Conservation (phyloP, 2,888 invertebrate species). For the Yponomeuta plumbellus region DNA sequence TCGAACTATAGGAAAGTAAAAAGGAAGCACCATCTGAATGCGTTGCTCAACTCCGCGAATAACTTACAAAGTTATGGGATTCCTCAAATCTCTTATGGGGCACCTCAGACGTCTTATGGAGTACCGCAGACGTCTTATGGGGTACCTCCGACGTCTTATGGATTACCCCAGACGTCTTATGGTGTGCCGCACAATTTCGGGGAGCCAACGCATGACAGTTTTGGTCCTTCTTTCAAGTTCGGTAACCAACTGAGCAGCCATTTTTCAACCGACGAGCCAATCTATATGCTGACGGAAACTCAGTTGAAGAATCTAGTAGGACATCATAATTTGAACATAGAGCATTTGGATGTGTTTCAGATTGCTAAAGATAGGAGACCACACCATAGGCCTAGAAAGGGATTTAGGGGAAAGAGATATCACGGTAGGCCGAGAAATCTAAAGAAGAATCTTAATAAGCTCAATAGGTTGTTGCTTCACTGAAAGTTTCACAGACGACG, state of each 20-base stretch:
- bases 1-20: slow-evolving; percentile 33
- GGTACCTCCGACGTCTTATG: slow-evolving; percentile 13
- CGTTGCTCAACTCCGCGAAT: slow-evolving; percentile 19
- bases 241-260: slow-evolving; percentile 10
- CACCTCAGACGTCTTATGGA: slow-evolving; percentile 23
- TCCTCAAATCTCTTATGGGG: slow-evolving; percentile 33
- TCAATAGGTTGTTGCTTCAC: slow-evolving; percentile 33
- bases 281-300: slow-evolving; percentile 58
- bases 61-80: slow-evolving; percentile 11
- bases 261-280: slow-evolving; percentile 43
- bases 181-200: not conserved
- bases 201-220: not conserved
- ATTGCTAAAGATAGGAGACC: slow-evolving; percentile 33
- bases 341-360: slow-evolving; percentile 57
- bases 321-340: slow-evolving; percentile 55
- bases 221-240: not conserved
- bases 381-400: slow-evolving; percentile 32
- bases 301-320: slow-evolving; percentile 56
- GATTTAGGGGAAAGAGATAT: slow-evolving; percentile 32
- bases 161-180: not conserved
- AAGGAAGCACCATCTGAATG: slow-evolving; percentile 20
- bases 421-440: slow-evolving; percentile 33
- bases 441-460: slow-evolving; percentile 45
- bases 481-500: not conserved
- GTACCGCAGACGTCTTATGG: slow-evolving; percentile 19